These are phyloP conservation scores for Emydocephalus ijimae DNA, from an alignment of 2,113 vertebrate genomes.

Conservation along the genomic window DNA sequence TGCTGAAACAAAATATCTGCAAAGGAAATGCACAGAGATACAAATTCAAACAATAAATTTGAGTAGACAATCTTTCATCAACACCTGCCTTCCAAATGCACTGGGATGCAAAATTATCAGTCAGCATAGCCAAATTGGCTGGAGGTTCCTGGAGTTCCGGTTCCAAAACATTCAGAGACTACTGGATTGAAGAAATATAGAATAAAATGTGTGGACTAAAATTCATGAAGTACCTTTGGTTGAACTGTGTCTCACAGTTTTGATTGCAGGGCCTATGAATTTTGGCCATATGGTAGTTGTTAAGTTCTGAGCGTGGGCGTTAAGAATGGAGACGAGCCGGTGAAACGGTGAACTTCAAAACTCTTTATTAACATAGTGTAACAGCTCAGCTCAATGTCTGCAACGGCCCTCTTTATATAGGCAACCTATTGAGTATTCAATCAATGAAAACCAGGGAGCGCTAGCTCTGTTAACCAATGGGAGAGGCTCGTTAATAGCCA, in stretches of 20 bases:
- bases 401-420: too few relatives aligned
- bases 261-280: not conserved
- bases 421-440: too few relatives aligned
- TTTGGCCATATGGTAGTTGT: not conserved
- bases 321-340: too few relatives aligned
- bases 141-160: not conserved
- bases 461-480: too few relatives aligned
- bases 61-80: not conserved
- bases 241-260: not conserved
- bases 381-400: too few relatives aligned
- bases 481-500: too few relatives aligned
- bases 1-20: conserved; percentile 6
- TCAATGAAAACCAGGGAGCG: too few relatives aligned
- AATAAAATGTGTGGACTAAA: not conserved
- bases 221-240: not conserved
- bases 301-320: too few relatives aligned
- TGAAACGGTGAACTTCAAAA: too few relatives aligned
- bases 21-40: not conserved
- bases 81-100: not conserved
- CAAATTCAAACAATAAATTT: not conserved
- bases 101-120: not conserved
- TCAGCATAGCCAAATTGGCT: not conserved
- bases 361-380: too few relatives aligned
- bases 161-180: not conserved
- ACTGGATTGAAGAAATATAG: not conserved